Conservation (phyloP, 2,113 vertebrate genomes). For the Hippocampus barbouri region DNA sequence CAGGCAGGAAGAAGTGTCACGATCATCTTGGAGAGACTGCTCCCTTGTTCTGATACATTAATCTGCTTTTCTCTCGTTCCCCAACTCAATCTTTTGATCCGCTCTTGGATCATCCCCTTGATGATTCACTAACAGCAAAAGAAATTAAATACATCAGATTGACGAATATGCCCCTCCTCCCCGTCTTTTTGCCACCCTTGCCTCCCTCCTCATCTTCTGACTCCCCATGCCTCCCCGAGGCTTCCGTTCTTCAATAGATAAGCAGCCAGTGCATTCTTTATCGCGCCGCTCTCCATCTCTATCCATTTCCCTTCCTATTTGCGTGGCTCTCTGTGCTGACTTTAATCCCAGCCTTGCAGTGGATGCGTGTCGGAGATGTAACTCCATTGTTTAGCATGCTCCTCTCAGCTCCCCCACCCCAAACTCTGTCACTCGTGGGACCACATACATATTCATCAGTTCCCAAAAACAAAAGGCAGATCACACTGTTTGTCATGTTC, state of each 20-base stretch:
- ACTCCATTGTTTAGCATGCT: slow-evolving; percentile 72
- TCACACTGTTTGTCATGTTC: slow-evolving; percentile 65
- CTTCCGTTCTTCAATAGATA: slow-evolving; percentile 68
- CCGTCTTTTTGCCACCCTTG: slow-evolving; percentile 32
- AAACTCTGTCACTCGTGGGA: slow-evolving; percentile 63
- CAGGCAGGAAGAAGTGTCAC: slow-evolving; percentile 31
- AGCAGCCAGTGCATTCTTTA: slow-evolving; percentile 61
- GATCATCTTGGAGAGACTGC: slow-evolving; percentile 55
- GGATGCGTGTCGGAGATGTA: slow-evolving; percentile 73
- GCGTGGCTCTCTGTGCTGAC: slow-evolving; percentile 38
- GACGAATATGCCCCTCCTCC: slow-evolving; percentile 41
- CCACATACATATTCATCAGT: slow-evolving; percentile 70
- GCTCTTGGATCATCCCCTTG: slow-evolving; percentile 70
- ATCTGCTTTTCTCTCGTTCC: slow-evolving; percentile 61
- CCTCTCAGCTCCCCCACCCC: slow-evolving; percentile 57
- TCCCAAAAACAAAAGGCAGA: slow-evolving; percentile 68
- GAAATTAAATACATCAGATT: slow-evolving; percentile 75
- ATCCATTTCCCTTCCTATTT: slow-evolving; percentile 43
- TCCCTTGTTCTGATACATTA: slow-evolving; percentile 67
- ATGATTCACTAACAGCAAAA: slow-evolving; percentile 73
- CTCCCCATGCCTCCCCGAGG: slow-evolving; percentile 52
- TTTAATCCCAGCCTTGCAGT: slow-evolving; percentile 72
- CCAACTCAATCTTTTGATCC: slow-evolving; percentile 68
- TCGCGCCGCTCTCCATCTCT: slow-evolving; percentile 60
- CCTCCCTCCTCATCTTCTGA: slow-evolving; percentile 45